These are phyloP conservation scores for Deilephila porcellus DNA, from an alignment of 2,888 invertebrate species.

Conservation along the genomic window DNA sequence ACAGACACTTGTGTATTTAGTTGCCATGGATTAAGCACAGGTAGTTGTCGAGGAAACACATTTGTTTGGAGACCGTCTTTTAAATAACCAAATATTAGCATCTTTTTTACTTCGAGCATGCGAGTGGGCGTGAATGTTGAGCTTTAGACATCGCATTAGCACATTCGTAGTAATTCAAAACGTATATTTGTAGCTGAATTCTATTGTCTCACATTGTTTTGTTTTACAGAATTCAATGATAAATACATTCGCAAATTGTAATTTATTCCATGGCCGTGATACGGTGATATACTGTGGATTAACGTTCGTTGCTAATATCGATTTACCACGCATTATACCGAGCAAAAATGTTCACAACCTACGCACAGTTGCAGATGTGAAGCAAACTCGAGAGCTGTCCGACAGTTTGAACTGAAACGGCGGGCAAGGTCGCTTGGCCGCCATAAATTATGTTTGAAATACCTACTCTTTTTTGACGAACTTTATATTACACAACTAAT, in stretches of 20 bases:
- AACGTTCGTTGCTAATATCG: neutral
- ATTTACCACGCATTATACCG: constrained; percentile 1
- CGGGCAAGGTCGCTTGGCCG: constrained; percentile 9
- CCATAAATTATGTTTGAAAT: neutral
- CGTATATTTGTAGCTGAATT: neutral
- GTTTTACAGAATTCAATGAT: neutral
- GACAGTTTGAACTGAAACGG: constrained; percentile 13
- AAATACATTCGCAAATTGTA: neutral
- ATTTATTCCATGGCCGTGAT: neutral
- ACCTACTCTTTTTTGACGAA: neutral
- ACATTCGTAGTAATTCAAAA: neutral
- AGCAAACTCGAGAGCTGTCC: neutral
- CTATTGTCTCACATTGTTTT: neutral
- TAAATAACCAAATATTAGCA: constrained; percentile 14
- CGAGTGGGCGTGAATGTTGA: neutral
- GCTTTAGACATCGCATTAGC: neutral
- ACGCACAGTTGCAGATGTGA: constrained; percentile 5
- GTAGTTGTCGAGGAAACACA: neutral
- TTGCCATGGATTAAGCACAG: neutral
- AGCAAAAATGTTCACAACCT: constrained; percentile 19
- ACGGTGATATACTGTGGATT: neutral
- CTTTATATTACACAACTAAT: neutral
- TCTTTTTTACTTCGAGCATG: neutral
- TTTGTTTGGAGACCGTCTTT: neutral
- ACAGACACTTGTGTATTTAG: neutral